Evolutionary conservation across 2,113 vertebrate species (phyloP).

Genomic region (Colossoma macropomum): DNA sequence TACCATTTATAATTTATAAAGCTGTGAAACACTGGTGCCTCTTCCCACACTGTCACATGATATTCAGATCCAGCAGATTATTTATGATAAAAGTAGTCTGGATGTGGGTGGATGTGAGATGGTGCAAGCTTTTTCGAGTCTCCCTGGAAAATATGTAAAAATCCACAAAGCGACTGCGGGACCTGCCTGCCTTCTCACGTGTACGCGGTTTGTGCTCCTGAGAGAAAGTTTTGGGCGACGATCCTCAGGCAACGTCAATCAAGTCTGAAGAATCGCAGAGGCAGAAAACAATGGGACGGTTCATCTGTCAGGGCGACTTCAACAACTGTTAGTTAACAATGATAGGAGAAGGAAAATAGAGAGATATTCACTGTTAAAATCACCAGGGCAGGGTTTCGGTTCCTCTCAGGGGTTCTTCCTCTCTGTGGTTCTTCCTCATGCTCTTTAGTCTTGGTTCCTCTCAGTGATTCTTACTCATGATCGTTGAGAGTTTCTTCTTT

Average conservation of each 20-base stretch:
- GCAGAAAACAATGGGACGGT: background rate
- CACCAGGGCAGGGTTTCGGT: background rate
- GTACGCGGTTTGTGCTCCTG: conserved; percentile 25
- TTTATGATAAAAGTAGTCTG: conserved; percentile 57
- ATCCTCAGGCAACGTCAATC: conserved; percentile 27
- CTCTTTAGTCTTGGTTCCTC: background rate
- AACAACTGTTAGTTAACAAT: background rate
- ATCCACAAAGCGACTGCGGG: conserved; percentile 44
- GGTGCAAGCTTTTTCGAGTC: conserved; percentile 29
- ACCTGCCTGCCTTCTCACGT: conserved; percentile 32
- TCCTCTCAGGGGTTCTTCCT: background rate
- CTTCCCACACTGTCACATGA: conserved; percentile 55
- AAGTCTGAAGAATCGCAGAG: background rate
- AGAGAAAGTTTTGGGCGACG: conserved; percentile 24
- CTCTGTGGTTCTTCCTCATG: background rate
- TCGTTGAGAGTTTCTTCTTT: background rate
- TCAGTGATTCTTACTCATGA: too few species aligned
- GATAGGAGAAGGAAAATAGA: background rate
- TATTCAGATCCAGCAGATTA: conserved; percentile 58
- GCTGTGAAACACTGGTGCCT: conserved; percentile 47
- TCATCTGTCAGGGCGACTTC: background rate
- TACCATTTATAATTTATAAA: conserved; percentile 59
- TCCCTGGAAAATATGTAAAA: conserved; percentile 47
- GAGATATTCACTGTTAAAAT: background rate
- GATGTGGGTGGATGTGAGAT: conserved; percentile 58